phyloP scores from a whole-genome alignment of 2,888 invertebrate genomes.

The Isoperla grammatica region DNA sequence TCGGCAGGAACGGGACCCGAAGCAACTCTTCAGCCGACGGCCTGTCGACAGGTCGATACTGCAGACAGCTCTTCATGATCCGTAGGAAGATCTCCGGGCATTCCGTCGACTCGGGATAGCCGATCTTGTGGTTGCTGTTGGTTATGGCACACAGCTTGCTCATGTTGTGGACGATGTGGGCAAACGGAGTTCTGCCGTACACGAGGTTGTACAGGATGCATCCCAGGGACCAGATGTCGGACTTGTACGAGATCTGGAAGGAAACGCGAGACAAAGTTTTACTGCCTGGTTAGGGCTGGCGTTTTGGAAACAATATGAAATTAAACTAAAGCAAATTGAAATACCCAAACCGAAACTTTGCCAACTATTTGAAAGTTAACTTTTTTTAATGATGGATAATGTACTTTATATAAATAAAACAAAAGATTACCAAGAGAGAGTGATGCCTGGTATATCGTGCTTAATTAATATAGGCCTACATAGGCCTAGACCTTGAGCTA shows the following conservation, averaged over 20 bases:
- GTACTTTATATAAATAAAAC: no score
- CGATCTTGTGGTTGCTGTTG: constrained; percentile 65
- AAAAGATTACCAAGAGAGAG: no score
- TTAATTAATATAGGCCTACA: no score
- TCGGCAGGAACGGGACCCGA: constrained; percentile 41
- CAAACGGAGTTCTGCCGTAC: constrained; percentile 87
- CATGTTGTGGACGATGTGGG: constrained; percentile 65
- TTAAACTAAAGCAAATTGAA: no score
- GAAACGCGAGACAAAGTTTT: no score
- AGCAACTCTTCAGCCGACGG: constrained; percentile 72
- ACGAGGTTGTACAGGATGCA: constrained; percentile 92
- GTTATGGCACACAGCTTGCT: constrained; percentile 74
- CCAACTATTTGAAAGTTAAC: no score
- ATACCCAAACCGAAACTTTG: no score
- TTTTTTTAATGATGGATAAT: no score
- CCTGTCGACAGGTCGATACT: constrained; percentile 63
- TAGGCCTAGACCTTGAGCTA: no score
- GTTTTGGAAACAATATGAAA: no score
- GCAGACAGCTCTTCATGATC: constrained; percentile 66
- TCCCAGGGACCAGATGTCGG: constrained; percentile 97
- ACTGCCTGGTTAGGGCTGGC: no score
- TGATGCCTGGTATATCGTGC: no score
- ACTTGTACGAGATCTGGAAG: constrained; percentile 76
- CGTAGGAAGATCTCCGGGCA: constrained; percentile 55
- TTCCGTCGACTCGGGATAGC: constrained; percentile 56